These are phyloP conservation scores for Dendroctonus valens DNA, from an alignment of 1,140 invertebrate genomes.

Conservation along the genomic window DNA sequence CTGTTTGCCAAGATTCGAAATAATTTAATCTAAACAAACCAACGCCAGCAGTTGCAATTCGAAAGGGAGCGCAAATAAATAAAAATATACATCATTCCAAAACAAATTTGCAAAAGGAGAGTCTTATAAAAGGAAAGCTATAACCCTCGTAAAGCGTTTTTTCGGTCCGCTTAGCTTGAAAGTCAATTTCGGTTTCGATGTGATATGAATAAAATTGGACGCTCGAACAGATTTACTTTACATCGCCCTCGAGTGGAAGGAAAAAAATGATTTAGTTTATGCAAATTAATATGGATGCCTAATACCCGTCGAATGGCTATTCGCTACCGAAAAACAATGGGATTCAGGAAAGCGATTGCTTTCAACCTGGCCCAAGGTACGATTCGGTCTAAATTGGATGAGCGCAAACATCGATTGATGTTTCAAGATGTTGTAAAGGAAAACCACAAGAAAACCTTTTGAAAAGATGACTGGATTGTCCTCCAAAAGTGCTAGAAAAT, in stretches of 20 bases:
- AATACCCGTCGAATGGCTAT: neutral
- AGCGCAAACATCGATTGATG: too few relatives aligned
- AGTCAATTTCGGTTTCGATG: constrained; percentile 28
- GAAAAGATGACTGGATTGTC: too few relatives aligned
- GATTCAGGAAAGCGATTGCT: too few relatives aligned
- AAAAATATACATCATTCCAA: constrained; percentile 21
- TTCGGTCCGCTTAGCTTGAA: constrained; percentile 28
- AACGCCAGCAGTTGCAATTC: too few relatives aligned
- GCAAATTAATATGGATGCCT: constrained; percentile 13
- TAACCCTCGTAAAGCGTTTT: constrained; percentile 24
- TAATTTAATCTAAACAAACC: too few relatives aligned
- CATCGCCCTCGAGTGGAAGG: neutral
- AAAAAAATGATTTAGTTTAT: constrained; percentile 22
- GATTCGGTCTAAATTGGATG: too few relatives aligned
- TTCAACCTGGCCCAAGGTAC: too few relatives aligned
- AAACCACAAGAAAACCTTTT: too few relatives aligned
- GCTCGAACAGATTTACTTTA: constrained; percentile 16
- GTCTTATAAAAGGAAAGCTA: constrained; percentile 17
- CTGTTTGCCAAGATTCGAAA: neutral
- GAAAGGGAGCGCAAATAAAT: constrained; percentile 20
- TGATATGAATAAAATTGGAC: constrained; percentile 27
- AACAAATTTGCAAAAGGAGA: constrained; percentile 22
- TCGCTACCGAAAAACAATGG: neutral
- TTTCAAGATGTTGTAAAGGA: too few relatives aligned
- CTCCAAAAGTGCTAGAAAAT: too few relatives aligned